Evolutionary conservation across 1,140 invertebrate genomes (phyloP).

Genomic region (Apocrypta bakeri): DNA sequence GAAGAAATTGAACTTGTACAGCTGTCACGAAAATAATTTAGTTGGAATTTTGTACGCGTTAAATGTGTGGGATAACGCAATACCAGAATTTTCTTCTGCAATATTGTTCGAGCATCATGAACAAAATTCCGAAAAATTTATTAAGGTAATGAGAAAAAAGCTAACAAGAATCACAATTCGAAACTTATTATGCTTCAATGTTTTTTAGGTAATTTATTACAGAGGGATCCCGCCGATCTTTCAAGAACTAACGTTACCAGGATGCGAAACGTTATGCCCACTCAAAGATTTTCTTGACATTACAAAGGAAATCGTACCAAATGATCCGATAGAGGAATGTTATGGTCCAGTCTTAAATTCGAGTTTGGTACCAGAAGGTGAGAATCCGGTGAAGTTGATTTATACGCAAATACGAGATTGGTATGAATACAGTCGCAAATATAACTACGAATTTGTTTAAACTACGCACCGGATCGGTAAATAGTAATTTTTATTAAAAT

Average conservation of each 20-base stretch:
- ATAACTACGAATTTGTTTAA: too few species aligned
- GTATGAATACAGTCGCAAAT: too few species aligned
- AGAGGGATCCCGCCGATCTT: neutral
- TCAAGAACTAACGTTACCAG: neutral
- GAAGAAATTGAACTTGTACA: conserved; percentile 77
- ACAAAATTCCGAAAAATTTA: conserved; percentile 46
- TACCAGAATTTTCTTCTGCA: conserved; percentile 75
- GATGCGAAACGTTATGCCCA: neutral
- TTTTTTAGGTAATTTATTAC: conserved; percentile 21
- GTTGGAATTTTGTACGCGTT: conserved; percentile 79
- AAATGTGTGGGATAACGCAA: conserved; percentile 77
- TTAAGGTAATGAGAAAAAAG: too few species aligned
- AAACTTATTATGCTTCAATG: too few species aligned
- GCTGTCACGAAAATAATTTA: conserved; percentile 83
- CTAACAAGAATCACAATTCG: too few species aligned
- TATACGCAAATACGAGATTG: neutral
- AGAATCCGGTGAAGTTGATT: neutral
- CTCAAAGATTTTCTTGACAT: neutral
- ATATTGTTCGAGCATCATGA: conserved; percentile 66
- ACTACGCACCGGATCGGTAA: too few species aligned
- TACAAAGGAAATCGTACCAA: neutral
- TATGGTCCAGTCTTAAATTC: neutral
- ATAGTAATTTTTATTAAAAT: neutral
- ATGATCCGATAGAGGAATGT: neutral
- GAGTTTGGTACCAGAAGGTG: neutral